Base-by-base conservation (phyloP, 92 coral and sea anemone species). In the Parazoanthus darwini region DNA sequence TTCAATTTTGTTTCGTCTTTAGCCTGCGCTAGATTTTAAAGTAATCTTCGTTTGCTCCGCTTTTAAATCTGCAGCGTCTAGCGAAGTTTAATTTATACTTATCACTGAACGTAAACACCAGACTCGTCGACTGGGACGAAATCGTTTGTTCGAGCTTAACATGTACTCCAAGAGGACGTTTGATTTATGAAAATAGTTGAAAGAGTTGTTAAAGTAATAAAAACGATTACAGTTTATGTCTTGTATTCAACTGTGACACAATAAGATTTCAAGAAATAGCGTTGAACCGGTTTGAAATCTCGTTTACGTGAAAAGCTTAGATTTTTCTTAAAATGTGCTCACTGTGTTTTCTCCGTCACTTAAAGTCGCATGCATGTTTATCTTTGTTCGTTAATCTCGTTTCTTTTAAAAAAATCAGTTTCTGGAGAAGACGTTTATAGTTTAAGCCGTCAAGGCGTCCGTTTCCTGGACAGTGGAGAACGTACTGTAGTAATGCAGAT, bases 391-490 rank as follows among this genome's bases (percentile, higher is more conserved):
- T 80, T 33, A 56, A n/a, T 33, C 46, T 6, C 26, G 26, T 58
- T 56, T 56, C 46, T 43, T 26, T 70, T 14, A 25, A 67, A 14
- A 42, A 72, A 25, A 48, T 76, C 5, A 76, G 1, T 6, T 44
- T 51, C 26, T 14, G 48, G 26, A 72, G 14, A 6, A 35, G 6
- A 72, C 20, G 44, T 35, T 20, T 1, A 20, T 25, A 7, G n/a
- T 29, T 29, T 29, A 29, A 29, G 33, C 33, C 33, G 33, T 29
- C 33, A 29, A 8, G 68, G 16, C 18, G 66, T 16, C 82, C 87
- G 87, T 84, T 84, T 6, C 87, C 87, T 33, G 16, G 87, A 25
- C 26, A 46, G 65, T 84, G 10, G 46, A 43, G 59, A 70, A 56
- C 6, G 66, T 54, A 70, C 79, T 13, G 87, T 8, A 71, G 79